Base-by-base conservation (phyloP, 1,140 invertebrate species). In the Drosophila repleta region DNA sequence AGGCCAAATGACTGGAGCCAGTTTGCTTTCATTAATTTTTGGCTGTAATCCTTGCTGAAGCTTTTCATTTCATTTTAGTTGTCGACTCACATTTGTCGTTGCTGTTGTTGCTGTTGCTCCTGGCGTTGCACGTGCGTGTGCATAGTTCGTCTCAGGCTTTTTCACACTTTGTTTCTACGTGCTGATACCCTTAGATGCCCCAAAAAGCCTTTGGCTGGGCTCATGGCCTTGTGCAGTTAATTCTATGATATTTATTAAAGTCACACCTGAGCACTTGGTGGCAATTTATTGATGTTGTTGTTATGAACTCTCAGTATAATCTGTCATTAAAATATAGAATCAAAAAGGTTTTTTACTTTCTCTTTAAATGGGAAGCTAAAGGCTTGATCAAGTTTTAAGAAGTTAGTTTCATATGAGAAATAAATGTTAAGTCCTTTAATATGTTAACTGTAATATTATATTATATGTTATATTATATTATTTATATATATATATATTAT, bases 1-100 rank as follows among this genome's bases (percentile, higher is more conserved):
- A 90, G 82, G 66, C 68, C 81, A 90, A 90, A 85, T 90, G 85
- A 90, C 85, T 87, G 87, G 81, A 85, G 87, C 85, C 85, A 81
- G 85, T 90, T 90, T 90, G 85, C 85, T 90, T 90, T 90, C 85
- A 90, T 90, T 90, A 90, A 90, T 90, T 90, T 90, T 90, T 87
- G 87, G 85, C 90, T 90, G 85, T 90, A 90, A 90, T 90, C 85
- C 85, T 90, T 87, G 85, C 79, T 79, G 85, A 88, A 87, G 83
- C 83, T 83, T 87, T 87, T 87, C 83, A 87, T 87, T 87, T 83
- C 83, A 87, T 88, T 87, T 81, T 87, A 85, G 82, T 81, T 83
- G 76, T 65, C 52, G 61, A 52, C 69, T 63, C 45, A 35, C 71
- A 75, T 58, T 58, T 74, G 65, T 66, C 49, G 53, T 29, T 43